Evolutionary conservation across 2,888 invertebrate species (phyloP).

Genomic region (Eulithis prunata): DNA sequence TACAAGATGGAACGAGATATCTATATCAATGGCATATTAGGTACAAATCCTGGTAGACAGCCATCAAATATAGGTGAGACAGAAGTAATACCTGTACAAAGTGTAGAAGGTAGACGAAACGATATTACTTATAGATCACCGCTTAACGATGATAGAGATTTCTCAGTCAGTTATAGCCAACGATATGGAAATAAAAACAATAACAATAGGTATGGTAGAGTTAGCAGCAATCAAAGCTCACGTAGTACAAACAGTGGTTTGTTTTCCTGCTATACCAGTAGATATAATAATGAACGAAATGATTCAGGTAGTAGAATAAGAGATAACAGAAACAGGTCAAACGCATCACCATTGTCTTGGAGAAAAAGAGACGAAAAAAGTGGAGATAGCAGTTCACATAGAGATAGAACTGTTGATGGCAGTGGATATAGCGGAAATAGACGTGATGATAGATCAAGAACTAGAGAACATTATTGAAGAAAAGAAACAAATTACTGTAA

Average conservation of each 20-base stretch:
- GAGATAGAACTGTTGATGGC: conserved; percentile 24
- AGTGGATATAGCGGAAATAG: conserved; percentile 13
- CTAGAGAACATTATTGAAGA: conserved; percentile 4
- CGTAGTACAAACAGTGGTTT: conserved; percentile 7
- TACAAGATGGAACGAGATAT: conserved; percentile 86
- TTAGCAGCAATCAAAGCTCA: conserved; percentile 5
- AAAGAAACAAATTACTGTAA: not conserved
- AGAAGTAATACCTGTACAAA: conserved; percentile 48
- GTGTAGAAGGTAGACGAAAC: conserved; percentile 35
- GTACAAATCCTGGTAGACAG: conserved; percentile 35
- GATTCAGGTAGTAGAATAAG: conserved; percentile 4
- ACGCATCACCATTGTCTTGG: conserved; percentile 22
- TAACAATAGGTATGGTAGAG: not conserved
- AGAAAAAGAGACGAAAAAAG: conserved; percentile 22
- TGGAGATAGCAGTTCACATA: conserved; percentile 16
- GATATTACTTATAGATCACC: conserved; percentile 44
- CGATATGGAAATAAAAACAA: conserved; percentile 25
- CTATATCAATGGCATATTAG: conserved; percentile 78
- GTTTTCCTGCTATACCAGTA: conserved; percentile 23
- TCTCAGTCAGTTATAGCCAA: conserved; percentile 20
- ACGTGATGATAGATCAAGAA: conserved; percentile 13
- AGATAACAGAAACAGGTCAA: conserved; percentile 6
- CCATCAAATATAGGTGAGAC: conserved; percentile 50
- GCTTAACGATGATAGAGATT: conserved; percentile 30
- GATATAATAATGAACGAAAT: conserved; percentile 15